Percentiles rank a stretch among this genome's conserved stretches.
These are phyloP conservation scores for Marisa cornuarietis DNA, from an alignment of 1,140 invertebrate species.

Conservation along the genomic window DNA sequence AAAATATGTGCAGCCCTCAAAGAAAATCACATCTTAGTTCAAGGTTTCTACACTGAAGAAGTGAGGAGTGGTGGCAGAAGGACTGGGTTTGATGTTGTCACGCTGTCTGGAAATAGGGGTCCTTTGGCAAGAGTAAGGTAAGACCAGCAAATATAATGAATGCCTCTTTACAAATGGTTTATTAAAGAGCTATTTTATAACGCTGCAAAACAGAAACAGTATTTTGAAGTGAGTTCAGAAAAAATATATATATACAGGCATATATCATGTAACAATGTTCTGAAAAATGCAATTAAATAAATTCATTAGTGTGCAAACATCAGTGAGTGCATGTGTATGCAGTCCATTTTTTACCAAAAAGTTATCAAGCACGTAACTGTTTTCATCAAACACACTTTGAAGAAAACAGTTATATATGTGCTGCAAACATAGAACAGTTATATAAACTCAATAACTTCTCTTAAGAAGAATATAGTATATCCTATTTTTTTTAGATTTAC, in stretches of 20 bases:
- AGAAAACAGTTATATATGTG: too few species aligned
- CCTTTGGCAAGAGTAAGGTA: conserved; percentile 69
- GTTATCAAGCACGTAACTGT: too few species aligned
- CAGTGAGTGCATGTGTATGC: background rate
- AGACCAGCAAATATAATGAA: conserved; percentile 4
- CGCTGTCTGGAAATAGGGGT: conserved; percentile 64
- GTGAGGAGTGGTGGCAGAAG: conserved; percentile 66
- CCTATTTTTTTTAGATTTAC: too few species aligned
- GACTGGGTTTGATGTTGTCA: conserved; percentile 74
- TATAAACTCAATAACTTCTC: too few species aligned
- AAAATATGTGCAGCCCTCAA: conserved; percentile 65
- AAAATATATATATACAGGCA: background rate
- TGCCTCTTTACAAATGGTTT: background rate
- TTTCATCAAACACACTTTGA: too few species aligned
- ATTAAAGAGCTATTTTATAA: background rate
- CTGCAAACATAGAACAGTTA: too few species aligned
- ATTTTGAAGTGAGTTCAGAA: background rate
- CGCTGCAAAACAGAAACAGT: background rate
- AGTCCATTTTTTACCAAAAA: too few species aligned
- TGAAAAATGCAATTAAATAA: background rate
- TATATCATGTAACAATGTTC: background rate
- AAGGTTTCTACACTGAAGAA: conserved; percentile 76
- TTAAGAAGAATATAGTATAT: too few species aligned
- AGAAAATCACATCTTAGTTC: conserved; percentile 55
- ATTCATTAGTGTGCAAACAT: background rate